Conservation (phyloP, 2,113 vertebrate genomes). For the Aldabrachelys gigantea region DNA sequence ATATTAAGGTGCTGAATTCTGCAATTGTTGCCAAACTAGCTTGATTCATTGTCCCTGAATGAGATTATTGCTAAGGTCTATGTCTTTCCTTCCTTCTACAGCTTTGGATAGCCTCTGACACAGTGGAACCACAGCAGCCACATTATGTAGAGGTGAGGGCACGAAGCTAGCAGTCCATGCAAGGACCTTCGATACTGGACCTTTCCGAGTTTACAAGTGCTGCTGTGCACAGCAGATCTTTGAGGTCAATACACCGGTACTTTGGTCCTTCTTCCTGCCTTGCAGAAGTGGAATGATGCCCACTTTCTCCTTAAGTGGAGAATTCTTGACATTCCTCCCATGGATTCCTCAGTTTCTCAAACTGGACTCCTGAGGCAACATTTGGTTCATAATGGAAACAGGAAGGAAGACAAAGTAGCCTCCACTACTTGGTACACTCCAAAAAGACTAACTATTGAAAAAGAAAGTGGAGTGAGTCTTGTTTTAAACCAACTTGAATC, state of each 20-base stretch:
- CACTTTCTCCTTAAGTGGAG: neutral
- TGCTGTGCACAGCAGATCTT: neutral
- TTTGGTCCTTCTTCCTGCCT: neutral
- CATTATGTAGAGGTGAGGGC: neutral
- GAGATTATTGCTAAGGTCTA: neutral
- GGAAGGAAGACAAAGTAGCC: neutral
- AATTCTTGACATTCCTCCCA: neutral
- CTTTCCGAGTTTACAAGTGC: neutral
- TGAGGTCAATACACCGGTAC: neutral
- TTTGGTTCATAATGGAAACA: neutral
- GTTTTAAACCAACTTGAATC: neutral
- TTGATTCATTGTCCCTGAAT: neutral
- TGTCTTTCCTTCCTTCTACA: neutral
- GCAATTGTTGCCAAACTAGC: neutral
- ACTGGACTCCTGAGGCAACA: neutral
- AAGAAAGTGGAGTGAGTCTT: neutral
- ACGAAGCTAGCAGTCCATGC: neutral
- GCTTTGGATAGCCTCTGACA: neutral
- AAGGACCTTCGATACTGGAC: neutral
- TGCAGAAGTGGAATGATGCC: neutral
- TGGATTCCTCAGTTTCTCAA: neutral
- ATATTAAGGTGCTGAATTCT: neutral
- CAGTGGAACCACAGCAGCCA: neutral
- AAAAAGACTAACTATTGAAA: neutral
- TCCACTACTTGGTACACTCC: neutral